Evolutionary conservation across 1,140 invertebrate species (phyloP).

Genomic region (Nilaparvata lugens): DNA sequence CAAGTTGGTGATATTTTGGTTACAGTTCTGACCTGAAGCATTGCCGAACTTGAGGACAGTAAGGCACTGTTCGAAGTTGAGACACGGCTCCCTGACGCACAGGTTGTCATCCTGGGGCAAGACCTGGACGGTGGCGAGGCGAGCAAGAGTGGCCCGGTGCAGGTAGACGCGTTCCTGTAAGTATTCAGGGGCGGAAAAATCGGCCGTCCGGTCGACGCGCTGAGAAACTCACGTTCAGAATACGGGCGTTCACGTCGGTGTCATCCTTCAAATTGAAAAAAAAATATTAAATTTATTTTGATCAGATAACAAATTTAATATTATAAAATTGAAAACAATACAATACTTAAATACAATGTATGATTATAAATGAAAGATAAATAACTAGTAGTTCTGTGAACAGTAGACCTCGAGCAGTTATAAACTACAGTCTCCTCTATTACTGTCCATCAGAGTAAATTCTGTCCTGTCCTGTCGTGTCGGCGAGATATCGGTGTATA

Average conservation of each 20-base stretch:
- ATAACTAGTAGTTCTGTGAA: background rate
- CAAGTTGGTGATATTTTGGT: no score
- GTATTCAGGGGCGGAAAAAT: slow-evolving; percentile 77
- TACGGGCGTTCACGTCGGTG: slow-evolving; percentile 71
- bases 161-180: slow-evolving; percentile 90
- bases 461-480: no score
- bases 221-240: slow-evolving; percentile 92
- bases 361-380: no score
- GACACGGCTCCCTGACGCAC: slow-evolving; percentile 90
- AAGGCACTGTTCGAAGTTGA: slow-evolving; percentile 90
- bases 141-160: slow-evolving; percentile 73
- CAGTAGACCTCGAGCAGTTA: no score
- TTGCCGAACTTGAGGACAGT: slow-evolving; percentile 90
- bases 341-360: no score
- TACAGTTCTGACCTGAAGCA: no score
- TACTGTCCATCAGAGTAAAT: no score
- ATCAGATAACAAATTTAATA: no score
- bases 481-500: no score
- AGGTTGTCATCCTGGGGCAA: slow-evolving; percentile 95
- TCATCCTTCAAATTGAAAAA: slow-evolving; percentile 57
- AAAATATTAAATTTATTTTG: slow-evolving; percentile 10
- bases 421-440: no score
- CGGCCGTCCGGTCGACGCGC: slow-evolving; percentile 69
- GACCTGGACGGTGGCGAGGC: slow-evolving; percentile 81
- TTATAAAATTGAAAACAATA: no score